Evolutionary conservation across 2,888 invertebrate species (phyloP).

Genomic region (Enchytraeus crypticus): DNA sequence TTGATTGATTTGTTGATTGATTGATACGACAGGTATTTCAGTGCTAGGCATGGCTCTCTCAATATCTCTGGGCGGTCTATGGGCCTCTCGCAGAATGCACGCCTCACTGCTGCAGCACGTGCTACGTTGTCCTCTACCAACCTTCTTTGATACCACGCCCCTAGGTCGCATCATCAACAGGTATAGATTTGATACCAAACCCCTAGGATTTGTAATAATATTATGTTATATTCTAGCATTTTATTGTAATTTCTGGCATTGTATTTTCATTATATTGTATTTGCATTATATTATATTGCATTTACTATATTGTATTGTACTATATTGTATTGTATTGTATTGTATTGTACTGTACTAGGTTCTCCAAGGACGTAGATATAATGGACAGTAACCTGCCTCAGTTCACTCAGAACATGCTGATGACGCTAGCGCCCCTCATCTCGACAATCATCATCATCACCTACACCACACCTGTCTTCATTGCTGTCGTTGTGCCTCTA

Average conservation of each 20-base stretch:
- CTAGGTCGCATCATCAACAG: slow-evolving; percentile 48
- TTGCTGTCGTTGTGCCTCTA: slow-evolving; percentile 36
- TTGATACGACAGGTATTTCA: slow-evolving; percentile 19
- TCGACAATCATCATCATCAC: slow-evolving; percentile 40
- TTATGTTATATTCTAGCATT: background rate
- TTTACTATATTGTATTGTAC: no score
- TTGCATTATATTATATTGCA: no score
- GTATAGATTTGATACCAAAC: slow-evolving; percentile 30
- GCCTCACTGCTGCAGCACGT: slow-evolving; percentile 37
- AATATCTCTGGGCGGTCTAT: slow-evolving; percentile 42
- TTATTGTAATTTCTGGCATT: slow-evolving; percentile 4
- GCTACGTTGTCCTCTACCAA: slow-evolving; percentile 44
- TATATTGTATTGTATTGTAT: no score
- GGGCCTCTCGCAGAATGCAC: slow-evolving; percentile 42
- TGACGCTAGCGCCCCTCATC: slow-evolving; percentile 27
- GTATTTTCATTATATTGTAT: no score
- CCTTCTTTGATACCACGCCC: slow-evolving; percentile 50
- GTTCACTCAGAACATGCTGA: slow-evolving; percentile 23
- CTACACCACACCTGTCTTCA: slow-evolving; percentile 37
- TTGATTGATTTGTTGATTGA: no score
- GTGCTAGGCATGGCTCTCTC: slow-evolving; percentile 23
- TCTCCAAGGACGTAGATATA: slow-evolving; percentile 27
- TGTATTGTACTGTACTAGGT: no score
- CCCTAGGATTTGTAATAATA: background rate
- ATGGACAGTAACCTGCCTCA: slow-evolving; percentile 25